Conservation (phyloP, 2,797 vertebrate genomes). For the Staurois parvus region DNA sequence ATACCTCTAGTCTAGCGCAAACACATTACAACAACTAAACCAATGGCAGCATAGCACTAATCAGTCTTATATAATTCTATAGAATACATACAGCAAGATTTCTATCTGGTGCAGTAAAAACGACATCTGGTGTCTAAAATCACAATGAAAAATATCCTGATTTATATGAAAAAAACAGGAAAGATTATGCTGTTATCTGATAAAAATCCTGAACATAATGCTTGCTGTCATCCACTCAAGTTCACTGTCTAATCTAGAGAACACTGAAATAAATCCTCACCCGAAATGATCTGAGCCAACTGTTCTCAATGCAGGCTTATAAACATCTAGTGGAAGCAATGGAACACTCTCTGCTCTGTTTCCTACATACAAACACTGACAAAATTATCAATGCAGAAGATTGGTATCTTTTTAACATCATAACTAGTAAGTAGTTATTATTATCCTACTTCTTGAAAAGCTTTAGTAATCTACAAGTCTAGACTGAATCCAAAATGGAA, state of each 20-base stretch:
- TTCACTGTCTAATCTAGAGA: slow-evolving; percentile 26
- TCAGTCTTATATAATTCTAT: no score
- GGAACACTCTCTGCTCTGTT: background rate
- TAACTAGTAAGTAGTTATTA: no score
- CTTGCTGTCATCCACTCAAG: slow-evolving; percentile 15
- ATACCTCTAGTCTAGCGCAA: no score
- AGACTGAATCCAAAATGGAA: no score
- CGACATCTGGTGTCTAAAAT: slow-evolving; percentile 13
- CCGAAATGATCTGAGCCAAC: slow-evolving; percentile 46
- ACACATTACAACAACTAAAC: no score
- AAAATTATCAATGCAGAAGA: no score
- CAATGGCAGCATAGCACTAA: no score
- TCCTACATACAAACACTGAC: background rate
- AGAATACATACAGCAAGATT: no score
- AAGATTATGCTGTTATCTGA: background rate
- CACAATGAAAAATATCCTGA: slow-evolving; percentile 5
- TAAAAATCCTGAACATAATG: background rate
- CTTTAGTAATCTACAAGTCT: no score
- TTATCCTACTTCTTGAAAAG: no score
- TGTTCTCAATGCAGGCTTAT: slow-evolving; percentile 25
- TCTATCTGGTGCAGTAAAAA: no score
- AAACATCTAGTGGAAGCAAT: background rate
- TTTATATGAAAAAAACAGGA: background rate
- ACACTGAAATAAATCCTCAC: slow-evolving; percentile 27
- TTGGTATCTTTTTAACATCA: no score